Evolutionary conservation across 2,113 vertebrate species (phyloP), one percentile per base, ranked within the genome.

Genomic region (Vireo altiloquus): DNA sequence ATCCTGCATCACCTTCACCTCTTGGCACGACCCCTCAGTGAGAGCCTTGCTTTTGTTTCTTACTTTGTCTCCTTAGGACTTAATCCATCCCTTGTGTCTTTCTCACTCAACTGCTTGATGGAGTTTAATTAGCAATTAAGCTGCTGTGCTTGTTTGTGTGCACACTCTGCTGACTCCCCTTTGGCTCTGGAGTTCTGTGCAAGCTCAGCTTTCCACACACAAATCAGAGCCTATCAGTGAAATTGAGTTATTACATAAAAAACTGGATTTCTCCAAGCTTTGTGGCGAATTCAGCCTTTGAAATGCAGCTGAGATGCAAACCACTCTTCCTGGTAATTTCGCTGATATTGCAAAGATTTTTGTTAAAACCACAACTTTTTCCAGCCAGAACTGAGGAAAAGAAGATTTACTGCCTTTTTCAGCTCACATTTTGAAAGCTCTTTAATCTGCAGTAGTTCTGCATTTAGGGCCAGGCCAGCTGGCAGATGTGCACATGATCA

Each of bases 401-500:
- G 33, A 23, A 30, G 61, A 25, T 56, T 52, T 39, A 3, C 9
- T 9, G 24, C 33, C 7, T 2, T 0, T 60, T 92, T 63, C 40
- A 50, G 65, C 47, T 80, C 8, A 2, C 8, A 1, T 33, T 89
- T 66, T 42, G 20, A 18, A 33, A 59, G 50, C 39, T 27, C 2
- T 85, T 56, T 40, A 28, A 46, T 37, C 7, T 10, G 31, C 4
- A 13, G 5, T 7, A 21, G n/a, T 61, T 87, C 24, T 69, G 39
- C 47, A 11, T 50, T 92, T 19, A 25, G 11, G 37, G 50, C 54
- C 33, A 13, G 42, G 59, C 15, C 63, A 53, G 54, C 69, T 83
- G 64, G 49, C n/a, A 22, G 1, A 0, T 21, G 7, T 7, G 13
- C 35, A 30, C 11, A 1, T 0, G 2, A 6, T 10, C 18, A 3